Evolutionary conservation across 2,113 vertebrate species (phyloP).

Genomic region (Tragelaphus imberbis): DNA sequence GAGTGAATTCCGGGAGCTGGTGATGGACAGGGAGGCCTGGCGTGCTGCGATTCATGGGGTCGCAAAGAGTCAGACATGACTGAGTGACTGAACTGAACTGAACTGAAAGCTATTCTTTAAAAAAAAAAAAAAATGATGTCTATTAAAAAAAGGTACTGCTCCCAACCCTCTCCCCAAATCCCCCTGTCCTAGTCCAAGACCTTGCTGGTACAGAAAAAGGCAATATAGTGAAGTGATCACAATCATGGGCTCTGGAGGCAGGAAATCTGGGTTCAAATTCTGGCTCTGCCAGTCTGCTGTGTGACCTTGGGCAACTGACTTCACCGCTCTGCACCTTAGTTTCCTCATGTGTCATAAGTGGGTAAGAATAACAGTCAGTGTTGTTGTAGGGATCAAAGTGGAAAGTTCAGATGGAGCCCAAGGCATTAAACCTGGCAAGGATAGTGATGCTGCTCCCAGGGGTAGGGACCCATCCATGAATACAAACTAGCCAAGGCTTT

Average conservation of each 20-base stretch:
- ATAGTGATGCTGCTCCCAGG: background rate
- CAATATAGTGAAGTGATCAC: background rate
- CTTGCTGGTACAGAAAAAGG: background rate
- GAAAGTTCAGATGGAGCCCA: background rate
- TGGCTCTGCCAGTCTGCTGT: background rate
- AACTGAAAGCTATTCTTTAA: background rate
- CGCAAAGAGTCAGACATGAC: too few species aligned
- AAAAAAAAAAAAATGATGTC: background rate
- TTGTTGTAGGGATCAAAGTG: background rate
- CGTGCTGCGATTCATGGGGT: too few species aligned
- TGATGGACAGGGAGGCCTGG: too few species aligned
- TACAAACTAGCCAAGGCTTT: background rate
- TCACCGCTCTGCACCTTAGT: background rate
- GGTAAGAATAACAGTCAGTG: background rate
- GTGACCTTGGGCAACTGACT: background rate
- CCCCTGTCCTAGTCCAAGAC: background rate
- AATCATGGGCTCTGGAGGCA: background rate
- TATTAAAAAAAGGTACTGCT: background rate
- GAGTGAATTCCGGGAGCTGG: too few species aligned
- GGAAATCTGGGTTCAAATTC: background rate
- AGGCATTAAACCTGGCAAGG: background rate
- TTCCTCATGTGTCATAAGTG: background rate
- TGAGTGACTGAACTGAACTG: too few species aligned
- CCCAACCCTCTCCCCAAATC: too few species aligned
- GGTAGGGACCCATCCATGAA: background rate